A percentile compares a stretch with the other conserved stretches of the same genome.
Evolutionary conservation across 2,113 vertebrate species (phyloP).

Genomic region (Addax nasomaculatus): DNA sequence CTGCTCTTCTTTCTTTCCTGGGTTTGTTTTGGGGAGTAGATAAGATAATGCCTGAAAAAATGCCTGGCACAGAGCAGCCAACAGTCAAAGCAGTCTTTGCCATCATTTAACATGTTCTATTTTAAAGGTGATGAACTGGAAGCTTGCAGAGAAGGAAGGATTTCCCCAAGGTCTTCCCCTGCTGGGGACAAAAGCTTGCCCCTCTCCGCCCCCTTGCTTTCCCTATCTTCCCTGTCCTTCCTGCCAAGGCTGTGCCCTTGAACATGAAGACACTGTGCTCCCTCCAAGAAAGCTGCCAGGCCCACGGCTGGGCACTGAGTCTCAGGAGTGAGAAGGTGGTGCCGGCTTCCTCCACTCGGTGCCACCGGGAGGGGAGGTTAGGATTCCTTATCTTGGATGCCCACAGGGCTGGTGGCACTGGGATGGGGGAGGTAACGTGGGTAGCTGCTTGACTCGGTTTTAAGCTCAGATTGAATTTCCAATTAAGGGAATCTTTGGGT

Average conservation of each 20-base stretch:
- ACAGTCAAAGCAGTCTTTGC: background rate
- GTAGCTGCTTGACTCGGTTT: background rate
- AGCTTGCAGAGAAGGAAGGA: background rate
- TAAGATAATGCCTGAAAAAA: background rate
- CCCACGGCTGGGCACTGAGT: background rate
- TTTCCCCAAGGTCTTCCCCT: background rate
- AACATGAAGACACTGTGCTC: background rate
- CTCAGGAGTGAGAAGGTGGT: background rate
- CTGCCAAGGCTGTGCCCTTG: background rate
- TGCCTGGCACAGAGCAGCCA: background rate
- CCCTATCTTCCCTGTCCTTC: background rate
- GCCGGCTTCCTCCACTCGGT: rapidly evolving
- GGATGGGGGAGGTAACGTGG: rapidly evolving
- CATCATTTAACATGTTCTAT: background rate
- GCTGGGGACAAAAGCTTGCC: background rate
- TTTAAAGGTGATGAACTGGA: background rate
- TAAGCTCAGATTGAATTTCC: conserved; percentile 39
- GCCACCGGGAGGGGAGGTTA: too few species aligned
- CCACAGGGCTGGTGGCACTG: background rate
- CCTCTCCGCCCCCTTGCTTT: background rate
- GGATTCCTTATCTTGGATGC: background rate
- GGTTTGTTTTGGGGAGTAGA: background rate
- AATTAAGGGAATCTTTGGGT: conserved; percentile 49
- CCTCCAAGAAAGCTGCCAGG: background rate
- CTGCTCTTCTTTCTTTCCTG: background rate